phyloP scores from a whole-genome alignment of 2,113 vertebrate genomes.

The Nothocercus nigrocapillus region DNA sequence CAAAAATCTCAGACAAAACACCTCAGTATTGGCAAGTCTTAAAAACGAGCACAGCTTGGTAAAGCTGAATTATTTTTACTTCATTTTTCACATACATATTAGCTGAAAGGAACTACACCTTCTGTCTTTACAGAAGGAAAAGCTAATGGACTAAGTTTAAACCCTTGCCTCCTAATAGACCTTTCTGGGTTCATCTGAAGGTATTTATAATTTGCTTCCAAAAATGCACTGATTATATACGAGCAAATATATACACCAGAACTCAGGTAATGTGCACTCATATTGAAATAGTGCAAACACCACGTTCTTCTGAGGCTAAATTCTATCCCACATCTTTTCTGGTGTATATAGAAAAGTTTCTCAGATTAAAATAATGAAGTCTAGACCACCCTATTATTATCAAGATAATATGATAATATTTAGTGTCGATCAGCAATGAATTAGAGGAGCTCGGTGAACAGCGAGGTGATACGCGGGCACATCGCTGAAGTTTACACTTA shows the following conservation, averaged over 20 bases:
- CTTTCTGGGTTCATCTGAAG: neutral
- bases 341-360: neutral
- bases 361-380: neutral
- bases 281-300: neutral
- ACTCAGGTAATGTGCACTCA: fast-evolving
- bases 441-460: neutral
- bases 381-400: neutral
- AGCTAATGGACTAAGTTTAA: neutral
- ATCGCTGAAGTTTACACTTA: neutral
- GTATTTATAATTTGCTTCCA: neutral
- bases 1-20: neutral
- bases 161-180: neutral
- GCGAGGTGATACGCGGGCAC: neutral
- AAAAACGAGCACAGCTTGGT: neutral
- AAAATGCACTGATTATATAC: fast-evolving
- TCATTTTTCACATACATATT: neutral
- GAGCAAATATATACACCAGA: fast-evolving
- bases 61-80: neutral
- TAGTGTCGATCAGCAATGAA: neutral
- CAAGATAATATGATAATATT: no score
- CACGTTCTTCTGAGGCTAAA: neutral
- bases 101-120: neutral
- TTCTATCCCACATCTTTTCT: neutral
- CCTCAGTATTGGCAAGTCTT: neutral
- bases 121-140: neutral